A percentile compares a stretch with the other conserved stretches of the same genome.
These are phyloP conservation scores for Oreochromis aureus DNA, from an alignment of 2,113 vertebrate species.

Conservation along the genomic window DNA sequence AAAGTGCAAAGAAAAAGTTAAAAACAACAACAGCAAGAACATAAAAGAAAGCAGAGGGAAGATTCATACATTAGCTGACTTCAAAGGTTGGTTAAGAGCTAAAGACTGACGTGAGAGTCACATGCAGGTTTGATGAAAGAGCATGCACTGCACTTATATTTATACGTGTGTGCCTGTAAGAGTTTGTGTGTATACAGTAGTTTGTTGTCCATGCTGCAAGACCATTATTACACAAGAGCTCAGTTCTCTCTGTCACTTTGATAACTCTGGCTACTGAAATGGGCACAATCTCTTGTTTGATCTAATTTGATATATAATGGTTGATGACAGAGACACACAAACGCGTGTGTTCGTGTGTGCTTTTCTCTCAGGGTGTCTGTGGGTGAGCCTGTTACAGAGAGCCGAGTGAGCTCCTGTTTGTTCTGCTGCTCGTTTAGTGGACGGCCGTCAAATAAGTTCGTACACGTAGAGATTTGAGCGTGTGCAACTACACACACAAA, in stretches of 20 bases:
- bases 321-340: slow-evolving; percentile 35
- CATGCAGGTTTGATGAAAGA: background rate
- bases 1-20: background rate
- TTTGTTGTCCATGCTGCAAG: background rate
- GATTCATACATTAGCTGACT: background rate
- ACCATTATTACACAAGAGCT: slow-evolving; percentile 26
- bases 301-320: slow-evolving; percentile 60
- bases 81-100: background rate
- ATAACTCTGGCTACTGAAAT: background rate
- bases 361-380: background rate
- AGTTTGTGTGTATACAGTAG: background rate
- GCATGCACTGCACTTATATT: background rate
- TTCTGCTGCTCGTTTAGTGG: background rate
- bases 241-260: slow-evolving; percentile 7
- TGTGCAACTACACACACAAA: background rate
- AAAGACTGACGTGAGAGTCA: background rate
- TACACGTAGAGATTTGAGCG: background rate
- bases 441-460: background rate
- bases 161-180: background rate
- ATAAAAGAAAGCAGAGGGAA: background rate
- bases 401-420: background rate
- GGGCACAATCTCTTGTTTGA: background rate
- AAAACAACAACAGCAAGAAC: background rate
- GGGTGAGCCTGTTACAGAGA: background rate
- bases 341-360: background rate